Evolutionary conservation across 2,888 invertebrate genomes (phyloP).

Genomic region (Pteria penguin): DNA sequence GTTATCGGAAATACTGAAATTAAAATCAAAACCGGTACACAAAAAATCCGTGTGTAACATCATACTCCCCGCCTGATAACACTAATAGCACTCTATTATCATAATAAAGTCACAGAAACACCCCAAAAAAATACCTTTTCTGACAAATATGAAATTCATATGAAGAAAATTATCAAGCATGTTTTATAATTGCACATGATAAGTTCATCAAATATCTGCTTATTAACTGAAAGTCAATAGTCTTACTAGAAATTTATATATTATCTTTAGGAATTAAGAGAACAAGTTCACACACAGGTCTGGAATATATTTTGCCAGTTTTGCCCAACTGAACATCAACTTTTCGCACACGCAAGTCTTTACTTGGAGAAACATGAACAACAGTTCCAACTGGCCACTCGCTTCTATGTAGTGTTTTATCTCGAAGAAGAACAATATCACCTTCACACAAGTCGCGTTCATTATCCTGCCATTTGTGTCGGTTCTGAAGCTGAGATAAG

Average conservation of each 20-base stretch:
- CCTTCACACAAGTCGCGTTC: conserved; percentile 1
- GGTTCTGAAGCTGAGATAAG: conserved; percentile 18
- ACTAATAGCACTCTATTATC: not conserved
- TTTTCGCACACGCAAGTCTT: conserved; percentile 12
- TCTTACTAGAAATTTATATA: not conserved
- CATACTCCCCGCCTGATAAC: not conserved
- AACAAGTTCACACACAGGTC: not conserved
- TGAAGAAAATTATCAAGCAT: too few species aligned
- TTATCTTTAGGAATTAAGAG: not conserved
- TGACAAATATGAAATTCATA: not conserved
- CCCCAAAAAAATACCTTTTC: not conserved
- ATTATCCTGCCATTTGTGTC: conserved; percentile 36
- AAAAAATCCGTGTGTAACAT: not conserved
- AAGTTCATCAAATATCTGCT: not conserved
- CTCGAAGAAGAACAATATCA: conserved; percentile 19
- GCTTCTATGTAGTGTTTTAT: conserved; percentile 2
- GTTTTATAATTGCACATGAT: not conserved
- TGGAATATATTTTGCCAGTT: not conserved
- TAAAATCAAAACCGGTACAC: not conserved
- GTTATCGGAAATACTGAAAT: too few species aligned
- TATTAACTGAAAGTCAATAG: too few species aligned
- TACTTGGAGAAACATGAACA: not conserved
- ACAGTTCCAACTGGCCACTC: conserved; percentile 10
- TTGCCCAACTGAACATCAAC: conserved; percentile 2
- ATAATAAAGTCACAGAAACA: not conserved